phyloP scores from a whole-genome alignment of 1,140 invertebrate species.

The Colletes gigas region DNA sequence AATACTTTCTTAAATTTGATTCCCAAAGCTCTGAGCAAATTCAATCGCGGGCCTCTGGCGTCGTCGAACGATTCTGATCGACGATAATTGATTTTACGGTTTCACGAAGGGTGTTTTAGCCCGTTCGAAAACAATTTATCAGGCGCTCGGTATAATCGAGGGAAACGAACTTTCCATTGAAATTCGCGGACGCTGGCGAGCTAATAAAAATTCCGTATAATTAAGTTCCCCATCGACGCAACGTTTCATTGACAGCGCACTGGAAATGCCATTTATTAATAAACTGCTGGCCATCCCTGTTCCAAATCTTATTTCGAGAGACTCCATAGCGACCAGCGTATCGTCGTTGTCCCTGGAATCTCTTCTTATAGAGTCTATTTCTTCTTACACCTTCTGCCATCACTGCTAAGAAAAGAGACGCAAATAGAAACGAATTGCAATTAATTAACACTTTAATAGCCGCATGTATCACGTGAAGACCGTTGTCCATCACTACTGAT shows the following conservation, averaged over 20 bases:
- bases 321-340: constrained; percentile 4
- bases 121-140: background rate
- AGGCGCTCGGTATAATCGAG: background rate
- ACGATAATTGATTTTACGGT: background rate
- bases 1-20: background rate
- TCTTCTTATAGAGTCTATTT: background rate
- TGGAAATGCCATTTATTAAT: background rate
- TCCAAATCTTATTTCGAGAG: constrained; percentile 13
- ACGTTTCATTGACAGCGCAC: background rate
- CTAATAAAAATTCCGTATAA: constrained; percentile 4
- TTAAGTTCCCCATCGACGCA: background rate
- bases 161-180: background rate
- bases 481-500: too few relatives aligned
- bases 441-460: too few relatives aligned
- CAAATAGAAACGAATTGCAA: constrained; percentile 41
- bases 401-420: constrained; percentile 20
- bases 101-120: background rate
- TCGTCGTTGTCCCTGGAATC: constrained; percentile 34
- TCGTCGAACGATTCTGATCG: background rate
- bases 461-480: too few relatives aligned
- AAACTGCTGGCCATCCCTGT: background rate
- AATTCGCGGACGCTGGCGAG: background rate
- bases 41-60: background rate
- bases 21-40: background rate
- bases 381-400: constrained; percentile 38